phyloP scores from a whole-genome alignment of 2,888 invertebrate genomes.

The Oscheius sp. region DNA sequence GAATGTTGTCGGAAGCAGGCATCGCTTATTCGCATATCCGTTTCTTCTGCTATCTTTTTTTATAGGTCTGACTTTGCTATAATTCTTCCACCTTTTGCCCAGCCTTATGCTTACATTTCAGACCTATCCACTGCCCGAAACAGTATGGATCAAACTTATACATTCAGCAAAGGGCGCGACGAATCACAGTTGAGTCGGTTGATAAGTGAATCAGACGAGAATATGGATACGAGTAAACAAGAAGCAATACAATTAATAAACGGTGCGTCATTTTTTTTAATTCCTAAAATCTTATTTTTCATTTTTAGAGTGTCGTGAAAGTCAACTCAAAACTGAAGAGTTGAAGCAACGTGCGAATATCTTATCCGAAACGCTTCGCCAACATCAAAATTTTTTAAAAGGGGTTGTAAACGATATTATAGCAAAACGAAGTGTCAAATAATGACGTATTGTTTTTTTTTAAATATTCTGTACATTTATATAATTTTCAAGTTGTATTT shows the following conservation, averaged over 20 bases:
- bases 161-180: too few relatives aligned
- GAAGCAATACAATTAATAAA: neutral
- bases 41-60: too few relatives aligned
- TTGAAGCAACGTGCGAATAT: neutral
- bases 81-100: too few relatives aligned
- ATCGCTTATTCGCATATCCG: constrained; percentile 20
- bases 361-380: neutral
- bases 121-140: too few relatives aligned
- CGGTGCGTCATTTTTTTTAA: neutral
- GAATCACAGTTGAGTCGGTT: too few relatives aligned
- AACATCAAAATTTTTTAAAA: constrained; percentile 1
- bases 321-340: neutral
- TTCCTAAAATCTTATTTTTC: neutral
- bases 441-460: neutral
- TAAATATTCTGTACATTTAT: neutral
- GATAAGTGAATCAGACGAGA: neutral
- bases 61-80: too few relatives aligned
- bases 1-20: constrained; percentile 12
- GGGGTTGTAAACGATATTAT: too few relatives aligned
- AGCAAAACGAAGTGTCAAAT: too few relatives aligned
- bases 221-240: neutral
- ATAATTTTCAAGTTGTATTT: neutral
- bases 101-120: too few relatives aligned
- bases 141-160: too few relatives aligned
- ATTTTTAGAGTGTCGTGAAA: constrained; percentile 6